Conservation (phyloP, 2,113 vertebrate species). For the Lepus americanus region DNA sequence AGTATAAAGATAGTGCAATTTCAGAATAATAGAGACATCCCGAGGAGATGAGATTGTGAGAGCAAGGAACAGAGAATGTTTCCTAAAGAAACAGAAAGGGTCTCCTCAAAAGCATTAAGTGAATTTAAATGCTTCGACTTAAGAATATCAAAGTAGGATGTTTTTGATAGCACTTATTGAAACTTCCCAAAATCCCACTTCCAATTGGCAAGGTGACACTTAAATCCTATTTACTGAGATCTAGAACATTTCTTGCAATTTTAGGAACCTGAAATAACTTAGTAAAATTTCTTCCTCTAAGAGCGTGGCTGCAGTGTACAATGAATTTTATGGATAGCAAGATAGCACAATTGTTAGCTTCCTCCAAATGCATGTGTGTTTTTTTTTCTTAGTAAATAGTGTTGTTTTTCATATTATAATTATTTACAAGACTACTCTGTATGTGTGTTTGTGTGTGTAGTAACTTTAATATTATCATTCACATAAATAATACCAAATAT, state of each 20-base stretch:
- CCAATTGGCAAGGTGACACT: constrained; percentile 57
- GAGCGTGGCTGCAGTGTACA: background rate
- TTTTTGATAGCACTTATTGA: constrained; percentile 72
- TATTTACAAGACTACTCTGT: background rate
- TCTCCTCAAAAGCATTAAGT: constrained; percentile 58
- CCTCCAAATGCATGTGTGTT: background rate
- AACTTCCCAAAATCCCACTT: constrained; percentile 69
- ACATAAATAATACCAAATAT: background rate
- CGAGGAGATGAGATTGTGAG: background rate
- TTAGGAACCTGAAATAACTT: background rate
- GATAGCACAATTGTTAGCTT: background rate
- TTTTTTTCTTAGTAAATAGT: background rate
- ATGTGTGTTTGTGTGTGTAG: background rate
- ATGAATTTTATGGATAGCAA: background rate
- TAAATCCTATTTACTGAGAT: constrained; percentile 37
- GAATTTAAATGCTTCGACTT: constrained; percentile 70
- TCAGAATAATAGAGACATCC: constrained; percentile 50
- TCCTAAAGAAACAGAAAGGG: constrained; percentile 39
- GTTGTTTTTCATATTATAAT: background rate
- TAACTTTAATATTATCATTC: background rate
- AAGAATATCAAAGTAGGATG: constrained; percentile 71
- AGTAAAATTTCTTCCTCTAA: constrained; percentile 53
- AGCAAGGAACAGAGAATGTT: constrained; percentile 46
- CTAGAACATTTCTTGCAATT: constrained; percentile 53
- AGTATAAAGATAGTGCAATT: constrained; percentile 54